These are phyloP conservation scores for Trochalopteron elliotii DNA, from an alignment of 2,113 vertebrate species.

Conservation along the genomic window DNA sequence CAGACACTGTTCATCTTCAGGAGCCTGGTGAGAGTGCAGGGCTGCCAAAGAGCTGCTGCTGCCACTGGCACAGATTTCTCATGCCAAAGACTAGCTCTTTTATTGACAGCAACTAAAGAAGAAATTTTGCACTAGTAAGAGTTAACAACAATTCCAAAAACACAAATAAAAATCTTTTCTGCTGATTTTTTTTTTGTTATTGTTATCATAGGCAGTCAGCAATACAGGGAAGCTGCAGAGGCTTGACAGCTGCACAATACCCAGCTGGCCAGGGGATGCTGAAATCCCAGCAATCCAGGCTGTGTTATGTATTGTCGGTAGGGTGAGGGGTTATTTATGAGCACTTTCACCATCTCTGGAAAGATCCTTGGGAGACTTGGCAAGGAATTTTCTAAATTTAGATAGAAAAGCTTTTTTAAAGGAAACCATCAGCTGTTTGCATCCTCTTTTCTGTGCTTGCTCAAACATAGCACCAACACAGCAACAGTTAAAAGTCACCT, in stretches of 20 bases:
- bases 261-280: conserved; percentile 36
- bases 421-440: conserved; percentile 7
- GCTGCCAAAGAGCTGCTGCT: neutral
- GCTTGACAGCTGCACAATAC: conserved; percentile 30
- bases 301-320: neutral
- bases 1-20: neutral
- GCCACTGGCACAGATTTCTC: neutral
- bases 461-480: neutral
- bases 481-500: neutral
- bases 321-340: conserved; percentile 41
- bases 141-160: neutral
- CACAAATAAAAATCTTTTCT: neutral
- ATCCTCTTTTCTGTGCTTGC: neutral
- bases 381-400: conserved; percentile 56
- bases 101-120: neutral
- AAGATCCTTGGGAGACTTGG: conserved; percentile 37
- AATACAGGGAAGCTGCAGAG: neutral
- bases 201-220: neutral
- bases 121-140: neutral
- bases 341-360: conserved; percentile 13
- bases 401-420: conserved; percentile 40
- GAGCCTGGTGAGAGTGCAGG: neutral
- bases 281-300: conserved; percentile 50
- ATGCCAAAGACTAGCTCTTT: neutral
- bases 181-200: neutral